phyloP scores from a whole-genome alignment of 1,140 invertebrate genomes.

The Condylostylus longicornis region DNA sequence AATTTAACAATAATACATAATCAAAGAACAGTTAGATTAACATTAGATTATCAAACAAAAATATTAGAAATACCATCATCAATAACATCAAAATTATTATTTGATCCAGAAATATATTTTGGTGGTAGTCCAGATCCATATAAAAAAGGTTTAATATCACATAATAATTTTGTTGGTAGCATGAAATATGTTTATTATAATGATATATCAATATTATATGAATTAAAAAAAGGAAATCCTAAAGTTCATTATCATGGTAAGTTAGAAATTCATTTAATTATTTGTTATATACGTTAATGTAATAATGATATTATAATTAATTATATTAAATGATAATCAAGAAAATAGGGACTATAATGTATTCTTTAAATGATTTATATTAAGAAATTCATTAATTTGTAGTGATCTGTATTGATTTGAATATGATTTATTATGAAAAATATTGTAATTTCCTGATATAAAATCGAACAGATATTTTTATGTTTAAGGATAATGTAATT shows the following conservation, averaged over 20 bases:
- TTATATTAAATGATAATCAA: too few species aligned
- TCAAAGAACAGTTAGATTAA: constrained; percentile 51
- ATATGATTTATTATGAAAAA: too few species aligned
- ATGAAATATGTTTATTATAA: constrained; percentile 87
- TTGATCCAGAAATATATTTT: constrained; percentile 86
- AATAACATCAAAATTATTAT: constrained; percentile 60
- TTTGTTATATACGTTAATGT: too few species aligned
- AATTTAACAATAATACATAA: constrained; percentile 76
- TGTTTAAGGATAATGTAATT: too few species aligned
- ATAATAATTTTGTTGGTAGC: constrained; percentile 69
- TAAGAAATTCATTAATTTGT: too few species aligned
- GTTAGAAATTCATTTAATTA: too few species aligned
- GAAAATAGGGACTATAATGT: too few species aligned
- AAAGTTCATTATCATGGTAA: constrained; percentile 63
- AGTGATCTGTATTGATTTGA: too few species aligned
- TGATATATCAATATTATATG: constrained; percentile 77
- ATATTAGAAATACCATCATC: constrained; percentile 50
- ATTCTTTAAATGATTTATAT: too few species aligned
- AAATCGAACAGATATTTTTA: too few species aligned
- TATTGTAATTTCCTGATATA: too few species aligned
- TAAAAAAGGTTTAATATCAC: constrained; percentile 55
- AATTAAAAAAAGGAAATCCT: constrained; percentile 61
- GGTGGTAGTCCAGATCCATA: constrained; percentile 66
- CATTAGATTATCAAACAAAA: constrained; percentile 54
- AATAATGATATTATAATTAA: too few species aligned